Evolutionary conservation across 2,797 vertebrate genomes (phyloP), one percentile per base, ranked within the genome.

Genomic region (Anolis apletophallus): DNA sequence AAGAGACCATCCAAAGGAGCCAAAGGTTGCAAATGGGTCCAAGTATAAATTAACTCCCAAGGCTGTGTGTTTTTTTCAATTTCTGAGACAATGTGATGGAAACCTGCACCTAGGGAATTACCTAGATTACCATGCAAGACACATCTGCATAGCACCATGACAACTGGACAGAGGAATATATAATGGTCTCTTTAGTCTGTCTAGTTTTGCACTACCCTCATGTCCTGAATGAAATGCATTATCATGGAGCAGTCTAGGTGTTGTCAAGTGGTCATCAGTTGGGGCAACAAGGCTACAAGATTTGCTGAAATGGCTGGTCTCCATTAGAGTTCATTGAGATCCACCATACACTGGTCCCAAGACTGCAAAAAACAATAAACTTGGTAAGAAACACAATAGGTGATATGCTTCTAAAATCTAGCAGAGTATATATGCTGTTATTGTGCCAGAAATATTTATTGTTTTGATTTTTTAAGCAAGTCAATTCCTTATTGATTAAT

Each of bases 391-490:
- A 19, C 34, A 13, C n/a, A 52, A 74, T 19, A 34, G 67, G 26
- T n/a, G 36, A 29, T 40, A 57, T 29, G 46, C 73, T 68, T 14
- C 64, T 61, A 57, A 12, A 80, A 85, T n/a, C 26, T 34, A 59
- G 54, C 12, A 73, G 26, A 54, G 32, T n/a, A 50, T 12, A 26
- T 67, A 54, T 75, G 16, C 5, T 74, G 57, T 32, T 23, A 19
- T 52, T 32, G 46, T 75, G 32, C 46, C 78, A 54, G 5, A 59
- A 74, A 10, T 74, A 86, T 81, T 64, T 36, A 75, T 86, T 81
- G 26, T 40, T 74, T 29, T 67, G n/a, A 72, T 80, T 64, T 64
- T 64, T 64, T 10, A 50, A 67, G 9, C 10, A 5, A 19, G n/a
- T 61, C 68, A 81, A 68, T 74, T 34, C 55, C 17, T 59, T 19